Percentiles rank a stretch among this genome's conserved stretches.
phyloP scores from a whole-genome alignment of 2,113 vertebrate genomes.

The Platichthys stellatus region DNA sequence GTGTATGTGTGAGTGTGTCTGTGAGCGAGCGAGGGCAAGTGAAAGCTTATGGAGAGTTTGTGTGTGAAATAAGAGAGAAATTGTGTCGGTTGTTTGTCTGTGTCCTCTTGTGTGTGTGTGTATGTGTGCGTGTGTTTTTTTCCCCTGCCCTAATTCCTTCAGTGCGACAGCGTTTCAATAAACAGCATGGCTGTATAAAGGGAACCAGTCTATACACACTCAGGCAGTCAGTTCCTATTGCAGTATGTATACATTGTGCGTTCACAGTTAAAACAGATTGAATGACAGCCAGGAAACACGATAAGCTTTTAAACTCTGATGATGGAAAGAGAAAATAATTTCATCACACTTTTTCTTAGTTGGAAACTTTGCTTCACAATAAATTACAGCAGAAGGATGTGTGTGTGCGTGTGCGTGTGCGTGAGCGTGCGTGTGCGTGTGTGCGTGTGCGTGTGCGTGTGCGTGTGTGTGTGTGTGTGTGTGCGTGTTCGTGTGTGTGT shows the following conservation, averaged over 20 bases:
- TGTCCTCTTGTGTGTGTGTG: slow-evolving; percentile 40
- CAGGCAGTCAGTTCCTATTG: slow-evolving; percentile 53
- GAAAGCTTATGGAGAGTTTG: slow-evolving; percentile 37
- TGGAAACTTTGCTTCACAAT: slow-evolving; percentile 43
- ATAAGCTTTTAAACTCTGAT: slow-evolving; percentile 69
- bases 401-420: neutral
- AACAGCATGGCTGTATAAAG: slow-evolving; percentile 68
- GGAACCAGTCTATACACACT: slow-evolving; percentile 39
- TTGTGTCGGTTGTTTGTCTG: slow-evolving; percentile 67
- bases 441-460: no score
- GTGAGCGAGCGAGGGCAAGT: slow-evolving; percentile 19
- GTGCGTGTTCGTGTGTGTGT: neutral
- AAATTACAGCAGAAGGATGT: slow-evolving; percentile 14
- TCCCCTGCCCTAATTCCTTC: slow-evolving; percentile 70
- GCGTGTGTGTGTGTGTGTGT: neutral
- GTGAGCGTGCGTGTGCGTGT: neutral
- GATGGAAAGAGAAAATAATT: slow-evolving; percentile 66
- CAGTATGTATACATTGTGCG: slow-evolving; percentile 62
- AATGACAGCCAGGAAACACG: slow-evolving; percentile 73
- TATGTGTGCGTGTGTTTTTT: slow-evolving; percentile 23
- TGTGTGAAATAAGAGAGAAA: slow-evolving; percentile 62
- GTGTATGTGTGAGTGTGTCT: slow-evolving; percentile 24
- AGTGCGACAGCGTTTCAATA: slow-evolving; percentile 75
- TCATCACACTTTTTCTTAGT: slow-evolving; percentile 21
- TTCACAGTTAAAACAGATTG: slow-evolving; percentile 70